Base-by-base conservation (phyloP, 2,888 invertebrate genomes). In the Zygaena filipendulae region DNA sequence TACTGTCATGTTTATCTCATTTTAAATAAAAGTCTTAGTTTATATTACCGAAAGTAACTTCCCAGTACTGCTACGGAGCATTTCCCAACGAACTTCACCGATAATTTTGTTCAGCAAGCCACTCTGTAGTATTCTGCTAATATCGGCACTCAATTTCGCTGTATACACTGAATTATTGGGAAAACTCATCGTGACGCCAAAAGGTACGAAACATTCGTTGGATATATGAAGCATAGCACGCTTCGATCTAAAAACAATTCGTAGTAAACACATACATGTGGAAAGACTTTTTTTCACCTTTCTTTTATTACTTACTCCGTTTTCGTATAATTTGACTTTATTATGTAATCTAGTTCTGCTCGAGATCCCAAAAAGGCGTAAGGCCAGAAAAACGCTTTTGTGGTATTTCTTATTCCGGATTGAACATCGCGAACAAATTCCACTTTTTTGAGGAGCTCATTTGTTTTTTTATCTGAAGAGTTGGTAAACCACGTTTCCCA, bases 291-390 rank as follows among this genome's bases (percentile, higher is more conserved):
- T n/a, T n/a, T n/a, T n/a, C n/a, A n/a, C n/a, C n/a, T n/a, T n/a
- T n/a, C n/a, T n/a, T n/a, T n/a, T n/a, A n/a, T n/a, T n/a, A 30
- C 41, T 40, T 44, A 74, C 74, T 60, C 70, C 0, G 56, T 48
- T n/a, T 81, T 71, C 1, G 87, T 81, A 59, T 84, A 90, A 53
- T 91, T 90, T 0, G 87, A 84, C 51, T 87, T 85, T 1, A 90
- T 84, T 27, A 90, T 81, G 49, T 87, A 90, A 47, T 88, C 85
- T 8, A 92, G 67, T 45, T 88, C 84, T n/a, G 86, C 82, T 41
- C 74, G 70, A 0, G 91, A 91, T 6, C 89, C 90, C 1, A 92
- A 62, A 50, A 90, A 91, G 0, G 91, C 88, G 46, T 91, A 90
- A 1, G 88, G 86, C 86, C 88, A 88, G 47, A 90, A 89, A 49